Percentiles rank a stretch among this genome's conserved stretches.
Evolutionary conservation across 2,113 vertebrate genomes (phyloP).

Genomic region (Apodemus sylvaticus): DNA sequence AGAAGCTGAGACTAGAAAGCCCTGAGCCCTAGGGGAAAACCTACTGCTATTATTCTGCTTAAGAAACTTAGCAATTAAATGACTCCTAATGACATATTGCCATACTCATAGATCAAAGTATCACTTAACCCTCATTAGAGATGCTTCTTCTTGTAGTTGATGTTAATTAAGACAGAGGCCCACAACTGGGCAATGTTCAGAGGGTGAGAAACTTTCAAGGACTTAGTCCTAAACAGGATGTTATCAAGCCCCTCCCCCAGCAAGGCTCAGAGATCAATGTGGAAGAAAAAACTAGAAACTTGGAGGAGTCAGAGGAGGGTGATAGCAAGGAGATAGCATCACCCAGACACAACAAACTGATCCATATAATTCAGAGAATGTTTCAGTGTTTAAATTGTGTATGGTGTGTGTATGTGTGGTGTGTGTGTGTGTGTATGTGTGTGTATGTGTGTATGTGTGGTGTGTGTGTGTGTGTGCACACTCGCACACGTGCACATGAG

Average conservation of each 20-base stretch:
- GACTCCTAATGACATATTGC: neutral
- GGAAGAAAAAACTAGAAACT: neutral
- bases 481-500: too few species aligned
- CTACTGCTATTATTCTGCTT: neutral
- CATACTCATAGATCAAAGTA: neutral
- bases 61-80: neutral
- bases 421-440: neutral
- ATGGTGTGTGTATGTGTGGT: neutral
- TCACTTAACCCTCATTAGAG: neutral
- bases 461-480: neutral
- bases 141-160: neutral
- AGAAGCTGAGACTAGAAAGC: neutral
- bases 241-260: neutral
- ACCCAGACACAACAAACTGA: neutral
- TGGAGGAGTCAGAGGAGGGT: neutral
- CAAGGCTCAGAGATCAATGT: neutral
- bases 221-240: neutral
- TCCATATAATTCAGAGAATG: neutral
- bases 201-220: neutral
- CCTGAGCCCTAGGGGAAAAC: neutral
- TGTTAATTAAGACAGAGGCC: neutral
- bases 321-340: neutral
- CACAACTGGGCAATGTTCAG: neutral
- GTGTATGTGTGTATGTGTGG: neutral
- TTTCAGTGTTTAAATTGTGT: neutral